Evolutionary conservation across 2,113 vertebrate genomes (phyloP), one percentile per base, ranked within the genome.

Genomic region (Syrmaticus mikado): DNA sequence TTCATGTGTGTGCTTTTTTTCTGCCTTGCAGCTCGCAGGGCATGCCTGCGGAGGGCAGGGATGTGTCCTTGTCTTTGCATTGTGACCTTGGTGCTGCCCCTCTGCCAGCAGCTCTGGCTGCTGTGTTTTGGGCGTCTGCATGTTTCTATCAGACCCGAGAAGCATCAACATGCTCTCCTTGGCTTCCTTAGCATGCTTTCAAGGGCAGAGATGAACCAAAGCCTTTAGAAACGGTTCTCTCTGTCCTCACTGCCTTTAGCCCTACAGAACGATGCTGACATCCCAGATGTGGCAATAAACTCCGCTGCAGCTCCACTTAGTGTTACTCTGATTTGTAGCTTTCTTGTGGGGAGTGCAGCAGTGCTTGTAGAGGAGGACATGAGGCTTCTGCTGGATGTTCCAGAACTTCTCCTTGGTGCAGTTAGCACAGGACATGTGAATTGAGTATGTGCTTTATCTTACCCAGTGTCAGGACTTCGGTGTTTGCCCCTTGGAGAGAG

Each of bases 21-120:
- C 55, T 73, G 71, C 82, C 92, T 74, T 83, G 85, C 57, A 62
- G 82, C 79, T 89, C 28, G 60, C 7, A 13, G 66, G 78, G n/a
- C 58, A 57, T 19, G 1, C 1, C 50, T 17, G 73, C 73, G 0
- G 50, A 27, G 45, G 70, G 75, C 82, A 67, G 92, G 61, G 81
- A 61, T 83, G 65, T 32, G 41, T 0, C 61, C 76, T 64, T 68
- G 85, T 92, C 89, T 94, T 94, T 94, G 89, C 78, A 57, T 8
- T 0, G 1, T 57, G 93, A 78, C 95, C 95, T 96, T 93, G 92
- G 77, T 57, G 88, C 80, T 78, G 85, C 90, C 94, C 79, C 85
- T 92, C 28, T 0, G 2, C 87, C n/a, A 50, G 21, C 38, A 20
- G 85, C 13, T 34, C 75, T 1, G 19, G 32, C 82, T 64, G 73